Percentiles rank a stretch among this genome's conserved stretches.
phyloP scores from a whole-genome alignment of 2,797 vertebrate species.

The Trachurus trachurus region DNA sequence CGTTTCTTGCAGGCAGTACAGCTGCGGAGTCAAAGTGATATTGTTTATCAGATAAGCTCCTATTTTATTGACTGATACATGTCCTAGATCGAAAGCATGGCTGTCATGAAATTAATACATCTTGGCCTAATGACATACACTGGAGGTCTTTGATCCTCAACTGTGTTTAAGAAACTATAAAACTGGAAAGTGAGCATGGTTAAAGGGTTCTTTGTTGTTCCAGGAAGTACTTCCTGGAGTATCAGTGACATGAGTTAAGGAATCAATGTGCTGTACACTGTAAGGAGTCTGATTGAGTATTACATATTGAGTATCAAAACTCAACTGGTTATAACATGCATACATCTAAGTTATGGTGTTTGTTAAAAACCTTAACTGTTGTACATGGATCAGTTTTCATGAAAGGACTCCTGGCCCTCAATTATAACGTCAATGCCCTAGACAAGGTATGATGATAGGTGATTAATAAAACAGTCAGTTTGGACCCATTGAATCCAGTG shows the following conservation, averaged over 20 bases:
- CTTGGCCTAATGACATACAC: not conserved
- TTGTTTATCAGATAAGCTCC: not conserved
- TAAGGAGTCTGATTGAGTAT: not conserved
- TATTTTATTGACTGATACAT: not conserved
- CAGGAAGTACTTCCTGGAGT: constrained; percentile 60
- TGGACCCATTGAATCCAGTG: not conserved
- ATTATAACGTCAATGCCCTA: not conserved
- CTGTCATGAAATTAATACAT: not conserved
- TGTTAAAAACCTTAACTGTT: not conserved
- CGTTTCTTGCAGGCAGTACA: not conserved
- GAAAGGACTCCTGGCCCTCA: not conserved
- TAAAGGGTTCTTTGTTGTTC: constrained; percentile 9
- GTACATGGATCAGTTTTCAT: not conserved
- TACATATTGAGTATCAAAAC: not conserved
- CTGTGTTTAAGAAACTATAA: not conserved
- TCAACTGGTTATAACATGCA: not conserved
- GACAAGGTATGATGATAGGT: not conserved
- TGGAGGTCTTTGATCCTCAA: not conserved
- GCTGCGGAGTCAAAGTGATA: not conserved
- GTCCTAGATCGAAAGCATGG: not conserved
- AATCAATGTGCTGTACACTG: constrained; percentile 15
- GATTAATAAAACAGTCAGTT: not conserved
- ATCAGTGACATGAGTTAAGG: constrained; percentile 1
- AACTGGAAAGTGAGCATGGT: not conserved
- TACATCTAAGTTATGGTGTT: not conserved